These are phyloP conservation scores for Digitonthophagus gazella DNA, from an alignment of 2,888 invertebrate genomes.

Conservation along the genomic window DNA sequence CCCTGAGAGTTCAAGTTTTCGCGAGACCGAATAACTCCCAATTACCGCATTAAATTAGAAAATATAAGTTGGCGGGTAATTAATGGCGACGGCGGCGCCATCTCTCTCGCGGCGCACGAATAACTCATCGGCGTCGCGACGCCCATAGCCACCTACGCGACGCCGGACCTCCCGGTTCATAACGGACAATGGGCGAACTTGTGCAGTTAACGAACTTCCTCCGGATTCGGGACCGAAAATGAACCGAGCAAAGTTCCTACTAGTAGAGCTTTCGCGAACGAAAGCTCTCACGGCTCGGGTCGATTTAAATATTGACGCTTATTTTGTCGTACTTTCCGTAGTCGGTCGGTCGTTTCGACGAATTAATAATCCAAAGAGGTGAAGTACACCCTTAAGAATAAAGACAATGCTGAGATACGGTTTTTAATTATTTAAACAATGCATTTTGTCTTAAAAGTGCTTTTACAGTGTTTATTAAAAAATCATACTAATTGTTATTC, in stretches of 20 bases:
- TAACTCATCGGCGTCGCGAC: not conserved
- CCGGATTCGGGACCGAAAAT: slow-evolving; percentile 22
- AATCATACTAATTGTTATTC: too few species aligned
- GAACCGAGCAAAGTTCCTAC: slow-evolving; percentile 3
- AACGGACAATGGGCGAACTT: slow-evolving; percentile 28
- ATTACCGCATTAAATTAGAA: slow-evolving; percentile 23
- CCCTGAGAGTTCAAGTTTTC: not conserved
- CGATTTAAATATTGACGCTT: slow-evolving; percentile 13
- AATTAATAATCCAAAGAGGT: slow-evolving; percentile 4
- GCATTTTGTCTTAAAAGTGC: not conserved
- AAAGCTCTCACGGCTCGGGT: too few species aligned
- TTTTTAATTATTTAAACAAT: not conserved
- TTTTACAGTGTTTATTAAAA: too few species aligned
- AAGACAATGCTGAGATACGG: not conserved
- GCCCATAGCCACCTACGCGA: not conserved
- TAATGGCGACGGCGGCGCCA: slow-evolving; percentile 13
- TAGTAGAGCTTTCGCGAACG: not conserved
- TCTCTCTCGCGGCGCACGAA: not conserved
- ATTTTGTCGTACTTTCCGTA: slow-evolving; percentile 1
- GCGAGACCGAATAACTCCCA: slow-evolving; percentile 19
- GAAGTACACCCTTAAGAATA: not conserved
- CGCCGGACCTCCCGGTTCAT: slow-evolving; percentile 13
- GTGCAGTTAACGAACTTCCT: slow-evolving; percentile 27
- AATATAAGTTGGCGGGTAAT: slow-evolving; percentile 22
- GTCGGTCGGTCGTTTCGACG: not conserved